phyloP scores from a whole-genome alignment of 2,113 vertebrate genomes.

The Pygoscelis adeliae region DNA sequence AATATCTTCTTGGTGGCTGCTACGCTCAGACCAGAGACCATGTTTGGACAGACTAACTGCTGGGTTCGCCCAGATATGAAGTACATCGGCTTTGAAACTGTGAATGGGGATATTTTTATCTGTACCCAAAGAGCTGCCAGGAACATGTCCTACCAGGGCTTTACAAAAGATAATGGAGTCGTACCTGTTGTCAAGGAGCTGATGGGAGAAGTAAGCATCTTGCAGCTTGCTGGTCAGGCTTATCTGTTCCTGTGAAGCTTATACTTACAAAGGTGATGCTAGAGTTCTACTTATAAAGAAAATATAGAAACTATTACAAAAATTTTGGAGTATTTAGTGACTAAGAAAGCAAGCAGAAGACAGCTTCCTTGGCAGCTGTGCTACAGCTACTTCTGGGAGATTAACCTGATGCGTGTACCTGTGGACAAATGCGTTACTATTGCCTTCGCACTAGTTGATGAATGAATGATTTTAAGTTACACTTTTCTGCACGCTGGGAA shows the following conservation, averaged over 20 bases:
- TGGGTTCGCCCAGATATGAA: slow-evolving; percentile 95
- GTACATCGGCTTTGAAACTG: slow-evolving; percentile 90
- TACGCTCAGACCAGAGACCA: slow-evolving; percentile 94
- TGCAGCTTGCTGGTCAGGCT: background rate
- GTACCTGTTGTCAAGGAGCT: slow-evolving; percentile 91
- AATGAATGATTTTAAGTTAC: background rate
- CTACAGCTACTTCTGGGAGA: background rate
- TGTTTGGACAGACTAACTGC: slow-evolving; percentile 99
- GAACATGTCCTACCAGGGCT: slow-evolving; percentile 97
- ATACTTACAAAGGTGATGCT: rapidly evolving
- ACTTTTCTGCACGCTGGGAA: background rate
- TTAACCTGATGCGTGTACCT: background rate
- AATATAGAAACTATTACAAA: rapidly evolving
- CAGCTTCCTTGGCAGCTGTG: background rate
- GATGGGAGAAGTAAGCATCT: slow-evolving; percentile 87
- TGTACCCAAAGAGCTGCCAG: slow-evolving; percentile 88
- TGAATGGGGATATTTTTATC: slow-evolving; percentile 87
- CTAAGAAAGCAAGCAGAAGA: background rate
- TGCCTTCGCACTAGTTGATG: background rate
- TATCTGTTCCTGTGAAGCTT: background rate
- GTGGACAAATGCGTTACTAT: rapidly evolving
- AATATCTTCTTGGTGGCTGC: slow-evolving; percentile 93
- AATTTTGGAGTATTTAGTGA: background rate
- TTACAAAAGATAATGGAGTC: slow-evolving; percentile 87
- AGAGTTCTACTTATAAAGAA: background rate